These are phyloP conservation scores for Drosophila insularis DNA, from an alignment of 1,140 invertebrate genomes.

Conservation along the genomic window DNA sequence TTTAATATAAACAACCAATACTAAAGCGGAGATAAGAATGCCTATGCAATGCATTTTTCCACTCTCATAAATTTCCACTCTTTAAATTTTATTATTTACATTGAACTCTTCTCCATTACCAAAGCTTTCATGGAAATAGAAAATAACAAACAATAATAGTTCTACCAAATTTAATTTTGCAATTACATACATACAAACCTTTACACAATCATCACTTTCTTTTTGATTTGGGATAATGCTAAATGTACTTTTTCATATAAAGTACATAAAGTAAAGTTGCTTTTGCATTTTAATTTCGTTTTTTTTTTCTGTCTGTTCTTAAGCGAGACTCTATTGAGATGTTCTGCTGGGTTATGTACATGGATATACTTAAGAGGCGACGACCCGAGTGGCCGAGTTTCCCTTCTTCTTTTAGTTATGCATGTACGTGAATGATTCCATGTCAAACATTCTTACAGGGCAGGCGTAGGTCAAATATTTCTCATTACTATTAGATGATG, in stretches of 20 bases:
- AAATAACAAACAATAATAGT: no score
- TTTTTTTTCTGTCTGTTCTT: constrained; percentile 6
- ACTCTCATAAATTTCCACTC: no score
- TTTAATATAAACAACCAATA: constrained; percentile 11
- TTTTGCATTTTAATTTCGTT: constrained; percentile 14
- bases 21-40: neutral
- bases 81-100: no score
- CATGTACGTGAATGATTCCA: neutral
- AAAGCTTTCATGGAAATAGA: no score
- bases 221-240: no score
- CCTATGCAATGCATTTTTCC: no score
- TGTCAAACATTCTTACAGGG: neutral
- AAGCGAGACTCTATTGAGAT: constrained; percentile 17
- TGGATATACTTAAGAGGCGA: neutral
- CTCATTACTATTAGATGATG: constrained; percentile 61
- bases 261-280: no score
- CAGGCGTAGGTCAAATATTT: constrained; percentile 46
- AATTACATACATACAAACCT: no score
- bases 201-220: no score
- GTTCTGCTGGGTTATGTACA: constrained; percentile 5
- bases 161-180: no score
- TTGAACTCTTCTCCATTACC: no score
- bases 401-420: neutral
- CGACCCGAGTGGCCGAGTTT: neutral
- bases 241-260: no score